phyloP scores from a whole-genome alignment of 2,797 vertebrate species.

The Denticeps clupeoides region DNA sequence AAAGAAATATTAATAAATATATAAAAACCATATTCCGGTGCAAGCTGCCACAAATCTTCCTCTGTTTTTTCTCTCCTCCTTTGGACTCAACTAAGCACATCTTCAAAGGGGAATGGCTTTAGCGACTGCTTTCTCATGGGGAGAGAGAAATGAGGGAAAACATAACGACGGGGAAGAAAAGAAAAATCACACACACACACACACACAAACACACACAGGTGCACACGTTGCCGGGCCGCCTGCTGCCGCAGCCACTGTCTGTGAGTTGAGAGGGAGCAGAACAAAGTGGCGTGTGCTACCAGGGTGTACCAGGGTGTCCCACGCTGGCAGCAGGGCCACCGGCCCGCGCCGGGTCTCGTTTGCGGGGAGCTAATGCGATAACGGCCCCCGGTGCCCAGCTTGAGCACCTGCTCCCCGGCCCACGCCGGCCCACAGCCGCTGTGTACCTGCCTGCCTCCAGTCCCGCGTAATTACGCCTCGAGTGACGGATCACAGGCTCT shows the following conservation, averaged over 20 bases:
- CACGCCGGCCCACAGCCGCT: neutral
- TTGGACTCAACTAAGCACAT: slow-evolving; percentile 31
- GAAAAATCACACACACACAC: neutral
- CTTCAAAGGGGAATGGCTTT: slow-evolving; percentile 33
- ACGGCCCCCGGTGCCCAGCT: slow-evolving; percentile 20
- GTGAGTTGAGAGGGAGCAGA: slow-evolving; percentile 24
- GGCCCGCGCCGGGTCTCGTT: slow-evolving; percentile 24
- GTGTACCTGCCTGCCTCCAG: too few relatives aligned
- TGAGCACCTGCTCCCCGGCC: slow-evolving; percentile 3
- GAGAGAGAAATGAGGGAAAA: slow-evolving; percentile 11
- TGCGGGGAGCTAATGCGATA: slow-evolving; percentile 29
- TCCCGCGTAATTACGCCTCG: too few relatives aligned
- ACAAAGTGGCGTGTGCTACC: slow-evolving; percentile 35
- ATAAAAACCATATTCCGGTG: slow-evolving; percentile 25
- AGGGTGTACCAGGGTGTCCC: slow-evolving; percentile 31
- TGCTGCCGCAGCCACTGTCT: slow-evolving; percentile 24
- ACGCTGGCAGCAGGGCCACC: slow-evolving; percentile 27
- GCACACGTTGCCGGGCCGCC: slow-evolving; percentile 16
- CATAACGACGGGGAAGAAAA: neutral
- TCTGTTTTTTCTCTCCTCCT: slow-evolving; percentile 33
- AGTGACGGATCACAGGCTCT: too few relatives aligned
- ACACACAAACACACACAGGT: slow-evolving; percentile 7
- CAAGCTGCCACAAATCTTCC: slow-evolving; percentile 23
- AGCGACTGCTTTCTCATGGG: slow-evolving; percentile 19
- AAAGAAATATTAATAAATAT: too few relatives aligned